Evolutionary conservation across 2,113 vertebrate species (phyloP).

Genomic region (Kryptolebias marmoratus): DNA sequence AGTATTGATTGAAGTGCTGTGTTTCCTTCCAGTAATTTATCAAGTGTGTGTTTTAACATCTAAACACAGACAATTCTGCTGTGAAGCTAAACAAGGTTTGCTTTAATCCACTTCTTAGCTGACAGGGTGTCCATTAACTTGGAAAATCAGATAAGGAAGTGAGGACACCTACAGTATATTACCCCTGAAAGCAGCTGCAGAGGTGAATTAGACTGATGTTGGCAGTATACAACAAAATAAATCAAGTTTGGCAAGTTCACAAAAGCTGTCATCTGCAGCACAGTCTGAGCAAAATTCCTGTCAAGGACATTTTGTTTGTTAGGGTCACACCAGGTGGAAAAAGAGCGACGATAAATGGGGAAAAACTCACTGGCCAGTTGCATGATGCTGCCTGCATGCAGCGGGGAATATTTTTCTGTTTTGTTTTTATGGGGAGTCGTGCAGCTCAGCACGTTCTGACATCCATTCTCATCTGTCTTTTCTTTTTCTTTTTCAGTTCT

Average conservation of each 20-base stretch:
- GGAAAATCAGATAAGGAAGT: constrained; percentile 60
- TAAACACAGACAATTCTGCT: constrained; percentile 30
- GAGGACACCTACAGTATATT: constrained; percentile 60
- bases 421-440: background rate
- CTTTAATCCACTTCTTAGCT: constrained; percentile 49
- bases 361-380: background rate
- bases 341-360: background rate
- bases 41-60: constrained; percentile 16
- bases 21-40: constrained; percentile 18
- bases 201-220: constrained; percentile 58
- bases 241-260: constrained; percentile 57
- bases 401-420: background rate
- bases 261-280: constrained; percentile 33
- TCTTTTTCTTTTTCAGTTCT: constrained; percentile 52
- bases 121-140: constrained; percentile 46
- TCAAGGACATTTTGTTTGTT: constrained; percentile 35
- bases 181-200: constrained; percentile 52
- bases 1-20: constrained; percentile 24
- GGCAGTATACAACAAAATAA: constrained; percentile 45
- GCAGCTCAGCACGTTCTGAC: background rate
- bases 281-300: constrained; percentile 27
- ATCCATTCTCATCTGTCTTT: background rate
- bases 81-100: constrained; percentile 26
- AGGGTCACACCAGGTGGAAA: constrained; percentile 19
- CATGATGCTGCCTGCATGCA: background rate